Percentiles rank a stretch among this genome's conserved stretches.
Evolutionary conservation across 2,797 vertebrate species (phyloP).

Genomic region (Falco berigora): DNA sequence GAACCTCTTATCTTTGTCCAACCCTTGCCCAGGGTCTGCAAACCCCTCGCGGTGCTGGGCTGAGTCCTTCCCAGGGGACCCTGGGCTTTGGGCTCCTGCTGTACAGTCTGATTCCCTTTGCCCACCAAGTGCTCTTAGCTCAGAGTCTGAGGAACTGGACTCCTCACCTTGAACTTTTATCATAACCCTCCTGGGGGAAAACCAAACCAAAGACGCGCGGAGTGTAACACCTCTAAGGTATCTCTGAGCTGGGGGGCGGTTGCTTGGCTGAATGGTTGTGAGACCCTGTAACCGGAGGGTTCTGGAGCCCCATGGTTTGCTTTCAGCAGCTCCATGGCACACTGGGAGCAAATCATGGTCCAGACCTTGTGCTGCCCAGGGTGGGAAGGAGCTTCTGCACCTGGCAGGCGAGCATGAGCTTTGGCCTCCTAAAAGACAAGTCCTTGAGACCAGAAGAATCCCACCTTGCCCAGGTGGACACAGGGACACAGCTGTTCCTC

Average conservation of each 20-base stretch:
- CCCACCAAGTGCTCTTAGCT: constrained; percentile 39
- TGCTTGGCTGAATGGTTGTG: background rate
- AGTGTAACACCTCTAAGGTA: background rate
- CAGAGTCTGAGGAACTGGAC: background rate
- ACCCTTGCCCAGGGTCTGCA: background rate
- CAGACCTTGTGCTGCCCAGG: background rate
- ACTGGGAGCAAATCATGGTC: background rate
- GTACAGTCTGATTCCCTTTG: background rate
- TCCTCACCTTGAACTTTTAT: background rate
- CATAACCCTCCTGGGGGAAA: background rate
- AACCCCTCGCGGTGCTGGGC: background rate
- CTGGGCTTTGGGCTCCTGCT: background rate
- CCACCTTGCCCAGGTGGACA: background rate
- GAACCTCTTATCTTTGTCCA: background rate
- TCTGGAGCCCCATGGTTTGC: background rate
- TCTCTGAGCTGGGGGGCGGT: background rate
- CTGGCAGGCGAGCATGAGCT: background rate
- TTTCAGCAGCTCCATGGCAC: background rate
- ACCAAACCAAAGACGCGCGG: background rate
- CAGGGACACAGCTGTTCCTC: background rate
- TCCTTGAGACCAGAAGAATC: background rate
- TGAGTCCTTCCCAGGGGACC: background rate
- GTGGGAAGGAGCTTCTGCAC: background rate
- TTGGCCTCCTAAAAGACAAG: background rate
- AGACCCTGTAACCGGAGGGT: fast-evolving